Base-by-base conservation (phyloP, 64 coral and sea anemone species). In the Actinia tenebrosa region DNA sequence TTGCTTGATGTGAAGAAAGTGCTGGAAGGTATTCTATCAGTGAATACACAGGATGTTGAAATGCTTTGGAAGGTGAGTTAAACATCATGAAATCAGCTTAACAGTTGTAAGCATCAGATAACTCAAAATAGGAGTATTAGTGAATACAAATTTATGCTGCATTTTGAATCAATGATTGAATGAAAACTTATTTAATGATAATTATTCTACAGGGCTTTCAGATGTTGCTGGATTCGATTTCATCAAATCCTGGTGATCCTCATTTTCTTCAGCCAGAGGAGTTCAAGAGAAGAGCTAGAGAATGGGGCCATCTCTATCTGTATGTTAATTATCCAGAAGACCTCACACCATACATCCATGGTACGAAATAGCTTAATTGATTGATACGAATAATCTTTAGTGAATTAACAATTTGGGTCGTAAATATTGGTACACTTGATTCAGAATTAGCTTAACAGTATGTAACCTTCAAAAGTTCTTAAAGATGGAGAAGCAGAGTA, bases 51-150 rank as follows among this genome's bases (percentile, higher is more conserved):
- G 3, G 5, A 71, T 23, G 80, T 89, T 11, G 82, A 82, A 16
- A 56, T 66, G 45, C 3, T 89, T 9, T 83, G 88, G 80, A 89
- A 82, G 56, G 60, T 83, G 84, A 89, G 4, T 69, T 25, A 0
- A 10, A 11, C 2, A 15, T 15, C 46, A 7, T 55, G 1, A 56
- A 13, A 10, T 1, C 17, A 42, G 10, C 78, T 87, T 55, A 2
- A 54, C 27, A n/a, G 1, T 47, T 47, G 46, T 3, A 47, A 47
- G 6, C 6, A 47, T 3, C 46, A 6, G 2, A 47, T 47, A 47
- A 47, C 6, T 47, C 3, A 2, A 47, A 47, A 47, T 6, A 47
- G 6, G 3, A 47, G 6, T 47, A 47, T 3, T 47, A 47, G 6
- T 47, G 6, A 47, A 3, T 3, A 47, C 6, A 47, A 47, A 2